These are phyloP conservation scores for Hydrozoanthus tunicans DNA, from an alignment of 64 coral and sea anemone species.

Conservation along the genomic window DNA sequence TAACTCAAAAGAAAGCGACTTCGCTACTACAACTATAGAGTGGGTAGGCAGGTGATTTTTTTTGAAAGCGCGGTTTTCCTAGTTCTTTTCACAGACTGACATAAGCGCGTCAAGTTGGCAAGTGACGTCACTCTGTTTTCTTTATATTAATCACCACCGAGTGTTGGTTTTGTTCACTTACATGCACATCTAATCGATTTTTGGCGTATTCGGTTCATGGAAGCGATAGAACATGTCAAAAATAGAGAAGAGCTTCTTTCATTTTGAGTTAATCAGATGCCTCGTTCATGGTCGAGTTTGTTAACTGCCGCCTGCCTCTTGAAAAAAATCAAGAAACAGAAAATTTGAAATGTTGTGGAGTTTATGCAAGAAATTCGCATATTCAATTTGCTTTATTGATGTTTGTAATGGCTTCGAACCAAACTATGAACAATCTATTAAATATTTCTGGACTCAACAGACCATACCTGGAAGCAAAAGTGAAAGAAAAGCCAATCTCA, in stretches of 20 bases:
- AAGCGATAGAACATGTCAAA: not conserved
- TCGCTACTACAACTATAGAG: no score
- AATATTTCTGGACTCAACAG: conserved; percentile 26
- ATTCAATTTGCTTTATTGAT: not conserved
- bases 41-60: no score
- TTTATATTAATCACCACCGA: not conserved
- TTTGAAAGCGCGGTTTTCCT: no score
- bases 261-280: not conserved
- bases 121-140: conserved; percentile 36
- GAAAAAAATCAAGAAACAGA: not conserved
- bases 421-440: conserved; percentile 9
- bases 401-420: conserved; percentile 41
- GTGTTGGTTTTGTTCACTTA: not conserved
- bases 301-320: not conserved
- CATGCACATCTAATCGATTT: not conserved
- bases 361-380: not conserved
- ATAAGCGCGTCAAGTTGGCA: not conserved
- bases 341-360: not conserved
- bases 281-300: not conserved
- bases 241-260: not conserved
- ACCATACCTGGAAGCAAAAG: not conserved
- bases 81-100: not conserved
- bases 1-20: no score
- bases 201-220: not conserved
- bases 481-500: not conserved